These are phyloP conservation scores for Dolichallabes microphthalmus DNA, from an alignment of 2,113 vertebrate genomes.

Conservation along the genomic window DNA sequence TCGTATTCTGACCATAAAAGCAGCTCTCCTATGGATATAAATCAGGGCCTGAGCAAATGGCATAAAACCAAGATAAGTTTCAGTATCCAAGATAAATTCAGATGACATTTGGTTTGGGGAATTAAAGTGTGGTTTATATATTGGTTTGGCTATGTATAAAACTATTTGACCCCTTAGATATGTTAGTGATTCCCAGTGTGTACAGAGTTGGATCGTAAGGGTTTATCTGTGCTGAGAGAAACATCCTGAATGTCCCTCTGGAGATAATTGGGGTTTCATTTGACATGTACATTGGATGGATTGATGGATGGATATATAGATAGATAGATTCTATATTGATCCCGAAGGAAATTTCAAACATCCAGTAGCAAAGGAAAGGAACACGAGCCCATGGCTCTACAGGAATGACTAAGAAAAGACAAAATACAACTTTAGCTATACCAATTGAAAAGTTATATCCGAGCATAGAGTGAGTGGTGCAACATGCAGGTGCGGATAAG, in stretches of 20 bases:
- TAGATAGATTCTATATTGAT: too few relatives aligned
- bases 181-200: background rate
- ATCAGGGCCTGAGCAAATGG: background rate
- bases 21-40: background rate
- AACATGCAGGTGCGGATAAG: too few relatives aligned
- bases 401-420: too few relatives aligned
- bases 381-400: too few relatives aligned
- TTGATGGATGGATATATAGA: too few relatives aligned
- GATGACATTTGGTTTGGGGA: conserved; percentile 1
- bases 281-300: background rate
- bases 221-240: background rate
- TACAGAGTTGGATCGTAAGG: background rate
- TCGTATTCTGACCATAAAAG: background rate
- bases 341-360: too few relatives aligned
- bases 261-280: background rate
- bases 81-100: background rate
- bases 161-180: background rate
- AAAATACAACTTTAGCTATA: too few relatives aligned
- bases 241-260: background rate
- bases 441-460: too few relatives aligned
- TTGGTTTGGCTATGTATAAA: background rate
- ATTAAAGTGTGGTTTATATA: background rate
- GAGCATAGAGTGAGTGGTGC: too few relatives aligned
- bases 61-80: background rate
- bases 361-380: too few relatives aligned